Base-by-base conservation (phyloP, 2,888 invertebrate species). In the Ophion costatus region DNA sequence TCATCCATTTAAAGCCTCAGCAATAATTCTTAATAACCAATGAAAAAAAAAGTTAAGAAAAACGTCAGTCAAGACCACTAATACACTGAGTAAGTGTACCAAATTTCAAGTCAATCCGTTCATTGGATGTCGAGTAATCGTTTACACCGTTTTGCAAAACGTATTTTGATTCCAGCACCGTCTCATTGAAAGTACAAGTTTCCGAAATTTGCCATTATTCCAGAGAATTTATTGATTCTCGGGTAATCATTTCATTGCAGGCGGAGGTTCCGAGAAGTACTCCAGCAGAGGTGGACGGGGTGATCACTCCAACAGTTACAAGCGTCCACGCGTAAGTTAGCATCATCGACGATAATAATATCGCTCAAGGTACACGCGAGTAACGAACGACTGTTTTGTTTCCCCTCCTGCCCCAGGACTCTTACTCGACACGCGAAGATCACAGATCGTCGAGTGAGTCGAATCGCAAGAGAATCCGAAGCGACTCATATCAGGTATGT, bases 401-500 rank as follows among this genome's bases (percentile, higher is more conserved):
- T 20, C 24, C 2, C 61, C 11, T 56, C 1, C 33, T 71, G 66
- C 75, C 75, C 1, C 69, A 93, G 93, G 93, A 93, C 73, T 92
- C 92, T 11, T 93, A 93, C 76, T 92, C 93, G 10, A 90, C 88
- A 63, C 90, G 93, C 80, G 93, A 93, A 79, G 93, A 93, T 17
- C 93, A 93, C 78, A 91, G 93, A 84, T 93, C 93, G 4, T 92
- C 93, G 0, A 91, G 91, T 45, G 93, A 93, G 63, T 91, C 92
- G 0, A 88, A 89, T 38, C 91, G 93, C 80, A 93, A 93, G 87
- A 91, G 93, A 82, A 89, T 93, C 57, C 91, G 93, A 84, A 92
- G 90, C 42, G 93, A 93, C 84, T 93, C 93, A 17, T 93, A 93
- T 82, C 93, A 93, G 92, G 93, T 93, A 93, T 89, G 89, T 90